Conservation (phyloP, 1,140 invertebrate species). For the Coenobita brevimanus region DNA sequence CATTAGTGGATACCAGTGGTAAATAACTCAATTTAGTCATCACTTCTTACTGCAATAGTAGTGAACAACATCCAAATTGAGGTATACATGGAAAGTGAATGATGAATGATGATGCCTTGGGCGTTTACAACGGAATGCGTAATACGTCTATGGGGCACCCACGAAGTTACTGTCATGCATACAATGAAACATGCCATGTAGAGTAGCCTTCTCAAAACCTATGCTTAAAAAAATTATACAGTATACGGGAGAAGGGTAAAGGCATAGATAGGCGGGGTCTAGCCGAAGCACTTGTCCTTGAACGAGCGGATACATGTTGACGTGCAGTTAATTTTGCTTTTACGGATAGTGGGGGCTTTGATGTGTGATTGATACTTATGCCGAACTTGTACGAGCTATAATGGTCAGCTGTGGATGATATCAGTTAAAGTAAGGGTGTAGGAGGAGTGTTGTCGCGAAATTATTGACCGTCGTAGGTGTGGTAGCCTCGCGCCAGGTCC, state of each 20-base stretch:
- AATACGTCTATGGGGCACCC: constrained; percentile 9
- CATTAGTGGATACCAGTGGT: constrained; percentile 66
- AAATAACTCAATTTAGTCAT: constrained; percentile 64
- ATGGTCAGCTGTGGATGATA: too few species aligned
- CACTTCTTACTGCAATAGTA: constrained; percentile 54
- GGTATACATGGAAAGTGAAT: constrained; percentile 6
- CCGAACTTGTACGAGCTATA: too few species aligned
- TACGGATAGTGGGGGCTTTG: not conserved
- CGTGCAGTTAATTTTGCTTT: constrained; percentile 11
- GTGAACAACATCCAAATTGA: constrained; percentile 9
- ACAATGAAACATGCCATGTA: not conserved
- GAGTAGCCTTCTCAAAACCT: constrained; percentile 4
- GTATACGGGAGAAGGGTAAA: constrained; percentile 11
- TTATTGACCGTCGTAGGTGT: too few species aligned
- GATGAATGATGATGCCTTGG: constrained; percentile 46
- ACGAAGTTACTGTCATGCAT: not conserved
- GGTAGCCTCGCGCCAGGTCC: too few species aligned
- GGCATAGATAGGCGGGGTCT: constrained; percentile 34
- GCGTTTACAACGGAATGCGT: constrained; percentile 1
- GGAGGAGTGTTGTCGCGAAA: too few species aligned
- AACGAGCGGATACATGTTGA: constrained; percentile 10
- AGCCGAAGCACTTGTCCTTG: constrained; percentile 15
- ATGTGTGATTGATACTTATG: too few species aligned
- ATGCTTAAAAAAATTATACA: not conserved
- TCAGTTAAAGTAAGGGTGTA: too few species aligned